Evolutionary conservation across 1,140 invertebrate genomes (phyloP), one percentile per base, ranked within the genome.

Genomic region (Musca domestica): DNA sequence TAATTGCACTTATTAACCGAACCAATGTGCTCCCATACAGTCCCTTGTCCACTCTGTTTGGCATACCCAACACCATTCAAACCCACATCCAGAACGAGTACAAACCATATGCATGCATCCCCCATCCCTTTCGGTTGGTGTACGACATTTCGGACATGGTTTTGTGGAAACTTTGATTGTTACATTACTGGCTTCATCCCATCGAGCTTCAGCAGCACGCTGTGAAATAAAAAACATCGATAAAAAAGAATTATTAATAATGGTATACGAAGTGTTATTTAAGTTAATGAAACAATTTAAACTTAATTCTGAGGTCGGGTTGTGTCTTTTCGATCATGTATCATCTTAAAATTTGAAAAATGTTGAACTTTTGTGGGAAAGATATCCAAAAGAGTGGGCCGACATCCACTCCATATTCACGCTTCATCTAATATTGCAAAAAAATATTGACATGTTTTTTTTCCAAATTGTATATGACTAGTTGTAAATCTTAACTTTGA

Each of bases 61-160:
- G 78, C 93, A 95, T 10, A 95, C 84, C 93, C 93, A 95, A 81
- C 93, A 95, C 93, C 93, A 95, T 72, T 94, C 89, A 72, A 87
- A 91, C 23, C 85, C 85, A 82, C 93, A 95, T 4, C 89, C 87
- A 58, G 87, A 84, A 75, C 91, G 85, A 70, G 80, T 82, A 52
- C 80, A 82, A 12, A 92, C 84, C 89, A 95, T 95, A 76, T 95
- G 93, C 93, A 95, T 95, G 81, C 93, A 95, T 15, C 93, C 93
- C 74, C 92, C 92, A 82, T 91, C 90, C 77, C 91, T 83, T 84
- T 96, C 93, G 2, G 93, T 95, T 46, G 92, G 91, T 12, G 92
- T 93, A 72, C 91, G 85, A 82, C 94, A 96, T 73, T 92, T 90
- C 2, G 94, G 94, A 82, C 94, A 96, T 1, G 92, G 92, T 83